Conservation (phyloP, 2,113 vertebrate species). For the Uria aalge region DNA sequence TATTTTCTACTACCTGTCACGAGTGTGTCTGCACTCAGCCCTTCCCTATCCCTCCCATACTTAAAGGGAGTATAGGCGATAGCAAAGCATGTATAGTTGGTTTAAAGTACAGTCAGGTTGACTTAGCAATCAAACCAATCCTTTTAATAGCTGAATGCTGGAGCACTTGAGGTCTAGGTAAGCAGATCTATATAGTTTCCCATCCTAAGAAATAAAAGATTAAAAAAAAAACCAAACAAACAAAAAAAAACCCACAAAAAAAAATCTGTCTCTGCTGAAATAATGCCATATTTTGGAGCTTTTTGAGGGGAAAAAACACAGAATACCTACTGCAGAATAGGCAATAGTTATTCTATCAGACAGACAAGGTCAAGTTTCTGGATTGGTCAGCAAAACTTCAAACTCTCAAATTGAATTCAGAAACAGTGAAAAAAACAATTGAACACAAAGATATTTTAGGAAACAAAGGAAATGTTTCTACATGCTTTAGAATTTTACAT, state of each 20-base stretch:
- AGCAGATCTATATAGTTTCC: background rate
- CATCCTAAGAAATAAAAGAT: background rate
- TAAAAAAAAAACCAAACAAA: too few species aligned
- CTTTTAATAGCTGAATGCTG: background rate
- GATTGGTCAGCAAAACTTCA: background rate
- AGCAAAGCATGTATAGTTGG: background rate
- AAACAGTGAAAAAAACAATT: background rate
- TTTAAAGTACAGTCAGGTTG: background rate
- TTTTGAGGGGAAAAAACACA: background rate
- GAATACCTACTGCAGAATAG: background rate
- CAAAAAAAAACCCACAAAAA: background rate
- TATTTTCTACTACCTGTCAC: background rate
- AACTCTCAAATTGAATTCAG: background rate
- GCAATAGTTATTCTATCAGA: background rate
- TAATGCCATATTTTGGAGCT: fast-evolving
- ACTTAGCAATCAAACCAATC: too few species aligned
- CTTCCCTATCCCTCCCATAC: background rate
- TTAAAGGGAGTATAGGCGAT: background rate
- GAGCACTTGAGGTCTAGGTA: background rate
- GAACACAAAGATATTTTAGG: background rate
- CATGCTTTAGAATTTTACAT: background rate
- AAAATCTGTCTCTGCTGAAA: background rate
- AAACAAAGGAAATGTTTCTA: background rate
- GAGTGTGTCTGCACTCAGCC: background rate
- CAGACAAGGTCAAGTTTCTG: background rate